Percentiles rank a stretch among this genome's conserved stretches.
Conservation (phyloP, 1,140 invertebrate genomes). For the Brachionus sp. region DNA sequence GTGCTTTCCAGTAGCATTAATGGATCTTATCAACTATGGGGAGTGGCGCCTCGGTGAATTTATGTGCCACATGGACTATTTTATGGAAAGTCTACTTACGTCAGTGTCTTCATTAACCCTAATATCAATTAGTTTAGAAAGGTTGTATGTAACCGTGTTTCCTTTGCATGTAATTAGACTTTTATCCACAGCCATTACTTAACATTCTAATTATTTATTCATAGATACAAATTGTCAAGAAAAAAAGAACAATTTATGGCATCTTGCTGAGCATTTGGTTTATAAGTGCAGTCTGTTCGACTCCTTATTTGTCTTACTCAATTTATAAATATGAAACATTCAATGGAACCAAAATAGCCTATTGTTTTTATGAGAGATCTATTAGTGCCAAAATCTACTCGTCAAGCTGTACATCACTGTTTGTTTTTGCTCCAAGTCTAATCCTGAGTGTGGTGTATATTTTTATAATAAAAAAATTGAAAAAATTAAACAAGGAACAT, state of each 20-base stretch:
- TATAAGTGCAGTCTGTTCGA: background rate
- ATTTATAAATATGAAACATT: background rate
- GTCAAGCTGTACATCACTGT: background rate
- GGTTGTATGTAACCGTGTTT: conserved; percentile 48
- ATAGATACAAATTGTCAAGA: background rate
- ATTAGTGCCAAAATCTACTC: background rate
- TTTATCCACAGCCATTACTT: background rate
- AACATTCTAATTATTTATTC: background rate
- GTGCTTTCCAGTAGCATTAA: background rate
- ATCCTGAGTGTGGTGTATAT: background rate
- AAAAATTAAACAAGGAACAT: background rate
- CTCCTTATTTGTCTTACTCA: background rate
- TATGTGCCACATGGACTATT: conserved; percentile 27
- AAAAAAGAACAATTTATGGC: background rate
- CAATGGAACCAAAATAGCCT: background rate
- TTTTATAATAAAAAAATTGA: background rate
- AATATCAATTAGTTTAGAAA: background rate
- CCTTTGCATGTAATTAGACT: conserved; percentile 47
- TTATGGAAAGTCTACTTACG: conserved; percentile 50
- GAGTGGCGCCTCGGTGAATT: background rate
- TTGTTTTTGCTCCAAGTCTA: background rate
- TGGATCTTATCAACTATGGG: conserved; percentile 8
- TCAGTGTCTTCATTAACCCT: conserved; percentile 47
- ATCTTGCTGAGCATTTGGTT: background rate
- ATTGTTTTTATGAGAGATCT: background rate